These are phyloP conservation scores for Distichodus sexfasciatus DNA, from an alignment of 2,797 vertebrate species.

Conservation along the genomic window DNA sequence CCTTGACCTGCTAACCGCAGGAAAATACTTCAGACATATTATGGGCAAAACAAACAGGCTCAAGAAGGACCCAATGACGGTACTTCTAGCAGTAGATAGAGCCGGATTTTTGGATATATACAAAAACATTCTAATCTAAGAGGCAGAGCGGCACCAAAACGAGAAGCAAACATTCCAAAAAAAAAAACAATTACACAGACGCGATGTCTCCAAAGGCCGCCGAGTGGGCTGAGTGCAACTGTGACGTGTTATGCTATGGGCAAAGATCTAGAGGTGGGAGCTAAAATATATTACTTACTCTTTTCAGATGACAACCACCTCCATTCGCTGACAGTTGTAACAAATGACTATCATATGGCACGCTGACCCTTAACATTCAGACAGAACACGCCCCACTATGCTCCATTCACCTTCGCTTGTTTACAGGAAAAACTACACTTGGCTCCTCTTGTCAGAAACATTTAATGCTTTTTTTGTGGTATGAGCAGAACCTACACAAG, in stretches of 20 bases:
- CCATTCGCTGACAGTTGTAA: conserved; percentile 32
- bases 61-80: too few relatives aligned
- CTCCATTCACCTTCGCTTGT: conserved; percentile 3
- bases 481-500: neutral
- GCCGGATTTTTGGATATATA: too few relatives aligned
- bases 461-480: neutral
- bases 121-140: too few relatives aligned
- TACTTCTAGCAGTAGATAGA: too few relatives aligned
- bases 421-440: neutral
- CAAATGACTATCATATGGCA: conserved; percentile 30
- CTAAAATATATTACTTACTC: conserved; percentile 39
- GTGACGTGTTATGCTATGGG: neutral
- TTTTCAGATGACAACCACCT: conserved; percentile 32
- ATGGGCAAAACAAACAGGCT: too few relatives aligned
- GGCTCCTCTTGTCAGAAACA: neutral
- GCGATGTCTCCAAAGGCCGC: conserved; percentile 15
- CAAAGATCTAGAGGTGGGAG: conserved; percentile 27
- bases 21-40: too few relatives aligned
- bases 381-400: conserved; percentile 6
- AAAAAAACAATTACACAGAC: too few relatives aligned
- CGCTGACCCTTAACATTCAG: conserved; percentile 29
- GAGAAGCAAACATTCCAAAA: neutral
- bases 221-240: neutral
- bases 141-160: too few relatives aligned
- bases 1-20: too few relatives aligned